Conservation (phyloP, 2,888 invertebrate species). For the Papilio gigon region DNA sequence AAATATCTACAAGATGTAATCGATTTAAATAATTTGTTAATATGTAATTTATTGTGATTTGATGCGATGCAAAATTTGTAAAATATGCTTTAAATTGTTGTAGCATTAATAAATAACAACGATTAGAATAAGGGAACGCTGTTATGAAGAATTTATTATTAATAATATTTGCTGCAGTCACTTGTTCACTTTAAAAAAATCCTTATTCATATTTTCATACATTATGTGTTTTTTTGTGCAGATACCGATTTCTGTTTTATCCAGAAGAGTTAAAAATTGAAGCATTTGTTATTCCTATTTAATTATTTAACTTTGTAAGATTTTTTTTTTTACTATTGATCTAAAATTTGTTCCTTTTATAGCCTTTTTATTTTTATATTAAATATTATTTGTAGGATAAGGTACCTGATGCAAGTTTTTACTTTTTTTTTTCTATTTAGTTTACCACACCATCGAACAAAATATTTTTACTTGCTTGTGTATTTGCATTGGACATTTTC, state of each 20-base stretch:
- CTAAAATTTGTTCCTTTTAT: constrained; percentile 36
- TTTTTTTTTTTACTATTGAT: constrained; percentile 27
- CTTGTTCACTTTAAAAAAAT: constrained; percentile 4
- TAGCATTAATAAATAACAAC: constrained; percentile 28
- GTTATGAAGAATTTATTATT: constrained; percentile 25
- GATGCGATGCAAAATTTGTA: background rate
- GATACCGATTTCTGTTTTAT: no score
- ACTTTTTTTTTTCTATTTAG: constrained; percentile 37
- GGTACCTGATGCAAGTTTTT: constrained; percentile 39
- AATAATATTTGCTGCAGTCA: constrained; percentile 12
- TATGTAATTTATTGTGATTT: background rate
- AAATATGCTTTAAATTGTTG: background rate
- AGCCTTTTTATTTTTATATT: constrained; percentile 33
- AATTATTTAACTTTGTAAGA: constrained; percentile 21
- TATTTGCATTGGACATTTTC: background rate
- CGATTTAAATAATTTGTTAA: background rate
- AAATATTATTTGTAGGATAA: constrained; percentile 31
- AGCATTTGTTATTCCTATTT: background rate
- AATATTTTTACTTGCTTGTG: constrained; percentile 1
- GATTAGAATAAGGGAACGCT: constrained; percentile 36
- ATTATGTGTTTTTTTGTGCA: background rate
- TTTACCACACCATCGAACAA: constrained; percentile 23
- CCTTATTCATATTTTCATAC: background rate
- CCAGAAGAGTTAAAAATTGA: background rate
- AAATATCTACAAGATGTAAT: background rate